phyloP scores from a whole-genome alignment of 1,140 invertebrate species.

The Papilio helenus region DNA sequence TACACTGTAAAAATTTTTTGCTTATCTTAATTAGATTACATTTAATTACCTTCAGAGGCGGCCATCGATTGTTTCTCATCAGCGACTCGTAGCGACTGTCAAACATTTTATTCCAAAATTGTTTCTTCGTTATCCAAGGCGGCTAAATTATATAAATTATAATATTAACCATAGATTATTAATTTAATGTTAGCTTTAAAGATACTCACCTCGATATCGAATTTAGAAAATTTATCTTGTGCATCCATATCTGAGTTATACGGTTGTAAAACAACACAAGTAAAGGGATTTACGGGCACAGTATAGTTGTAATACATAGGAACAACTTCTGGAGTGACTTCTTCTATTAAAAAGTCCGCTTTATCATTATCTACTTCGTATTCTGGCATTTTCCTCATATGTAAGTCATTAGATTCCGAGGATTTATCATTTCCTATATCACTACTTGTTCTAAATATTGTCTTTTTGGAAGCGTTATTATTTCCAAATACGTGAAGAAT shows the following conservation, averaged over 20 bases:
- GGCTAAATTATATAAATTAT: constrained; percentile 54
- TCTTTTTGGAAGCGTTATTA: constrained; percentile 45
- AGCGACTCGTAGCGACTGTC: constrained; percentile 70
- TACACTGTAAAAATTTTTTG: background rate
- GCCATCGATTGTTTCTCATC: constrained; percentile 73
- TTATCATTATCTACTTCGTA: constrained; percentile 50
- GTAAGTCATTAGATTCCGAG: constrained; percentile 37
- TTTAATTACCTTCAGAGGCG: constrained; percentile 62
- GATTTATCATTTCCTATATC: constrained; percentile 26
- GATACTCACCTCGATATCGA: constrained; percentile 67
- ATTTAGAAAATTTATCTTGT: constrained; percentile 57
- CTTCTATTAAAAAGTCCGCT: constrained; percentile 59
- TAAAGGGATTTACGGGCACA: constrained; percentile 43
- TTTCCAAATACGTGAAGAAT: constrained; percentile 41
- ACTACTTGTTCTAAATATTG: constrained; percentile 46
- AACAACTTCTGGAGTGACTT: constrained; percentile 37
- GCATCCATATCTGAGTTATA: constrained; percentile 61
- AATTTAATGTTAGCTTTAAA: background rate
- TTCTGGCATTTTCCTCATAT: constrained; percentile 35
- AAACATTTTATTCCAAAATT: constrained; percentile 68
- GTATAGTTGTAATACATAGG: constrained; percentile 50
- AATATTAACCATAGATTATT: background rate
- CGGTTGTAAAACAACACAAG: constrained; percentile 53
- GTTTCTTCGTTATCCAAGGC: constrained; percentile 56
- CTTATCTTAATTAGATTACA: background rate